These are phyloP conservation scores for Chelon labrosus DNA, from an alignment of 2,797 vertebrate genomes.

Conservation along the genomic window DNA sequence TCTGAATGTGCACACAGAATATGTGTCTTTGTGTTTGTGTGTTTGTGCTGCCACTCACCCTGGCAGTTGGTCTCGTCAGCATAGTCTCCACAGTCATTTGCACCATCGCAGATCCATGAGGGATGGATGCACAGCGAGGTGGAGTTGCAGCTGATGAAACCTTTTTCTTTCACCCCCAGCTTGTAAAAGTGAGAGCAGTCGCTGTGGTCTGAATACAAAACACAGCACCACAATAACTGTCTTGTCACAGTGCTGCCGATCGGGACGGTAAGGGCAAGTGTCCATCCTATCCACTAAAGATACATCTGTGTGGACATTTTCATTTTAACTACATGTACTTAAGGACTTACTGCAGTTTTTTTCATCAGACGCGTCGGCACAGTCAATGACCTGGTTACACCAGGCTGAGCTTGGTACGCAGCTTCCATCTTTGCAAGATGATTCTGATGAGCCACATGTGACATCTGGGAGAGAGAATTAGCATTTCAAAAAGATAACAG, in stretches of 20 bases:
- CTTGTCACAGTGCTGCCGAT: constrained; percentile 35
- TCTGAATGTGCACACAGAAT: constrained; percentile 24
- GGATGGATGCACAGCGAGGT: constrained; percentile 96
- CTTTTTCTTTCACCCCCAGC: constrained; percentile 93
- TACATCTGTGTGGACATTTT: constrained; percentile 4
- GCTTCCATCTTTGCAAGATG: constrained; percentile 91
- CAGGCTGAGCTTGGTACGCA: constrained; percentile 91
- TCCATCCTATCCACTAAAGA: constrained; percentile 20
- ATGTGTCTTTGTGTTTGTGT: constrained; percentile 7
- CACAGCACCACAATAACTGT: constrained; percentile 45
- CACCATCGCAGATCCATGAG: constrained; percentile 96
- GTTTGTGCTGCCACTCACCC: constrained; percentile 73
- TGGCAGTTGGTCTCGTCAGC: constrained; percentile 95
- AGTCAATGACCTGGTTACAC: constrained; percentile 98
- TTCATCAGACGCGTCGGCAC: constrained; percentile 95
- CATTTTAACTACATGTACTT: constrained; percentile 16
- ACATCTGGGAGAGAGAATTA: constrained; percentile 79
- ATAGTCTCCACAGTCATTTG: constrained; percentile 98
- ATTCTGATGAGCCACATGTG: constrained; percentile 88
- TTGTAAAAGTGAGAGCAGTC: constrained; percentile 95
- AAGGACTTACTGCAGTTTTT: constrained; percentile 93
- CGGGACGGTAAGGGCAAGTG: neutral
- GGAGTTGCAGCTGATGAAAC: constrained; percentile 96
- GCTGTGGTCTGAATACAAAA: constrained; percentile 88
- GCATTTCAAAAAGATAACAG: constrained; percentile 66